Percentiles rank a stretch among this genome's conserved stretches.
Evolutionary conservation across 2,113 vertebrate species (phyloP).

Genomic region (Takifugu flavidus): DNA sequence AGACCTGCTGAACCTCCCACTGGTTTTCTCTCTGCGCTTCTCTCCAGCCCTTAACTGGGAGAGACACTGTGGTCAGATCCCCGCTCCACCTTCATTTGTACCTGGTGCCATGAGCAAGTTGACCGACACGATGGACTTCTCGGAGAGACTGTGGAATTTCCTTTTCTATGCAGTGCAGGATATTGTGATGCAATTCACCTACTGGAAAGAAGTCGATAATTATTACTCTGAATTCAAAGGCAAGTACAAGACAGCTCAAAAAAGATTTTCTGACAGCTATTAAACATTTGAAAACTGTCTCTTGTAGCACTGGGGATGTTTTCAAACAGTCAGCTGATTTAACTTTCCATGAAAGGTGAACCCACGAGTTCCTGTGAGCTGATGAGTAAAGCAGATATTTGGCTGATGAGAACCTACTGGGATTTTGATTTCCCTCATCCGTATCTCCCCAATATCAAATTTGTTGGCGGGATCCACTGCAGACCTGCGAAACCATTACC

Average conservation of each 20-base stretch:
- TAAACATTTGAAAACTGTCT: no score
- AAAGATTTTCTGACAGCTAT: neutral
- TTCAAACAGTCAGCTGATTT: neutral
- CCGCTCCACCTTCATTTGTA: slow-evolving; percentile 71
- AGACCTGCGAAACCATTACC: slow-evolving; percentile 84
- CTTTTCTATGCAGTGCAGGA: slow-evolving; percentile 62
- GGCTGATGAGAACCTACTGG: slow-evolving; percentile 90
- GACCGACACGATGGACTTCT: slow-evolving; percentile 72
- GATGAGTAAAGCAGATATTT: slow-evolving; percentile 86
- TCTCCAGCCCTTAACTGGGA: slow-evolving; percentile 53
- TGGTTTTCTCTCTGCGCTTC: slow-evolving; percentile 67
- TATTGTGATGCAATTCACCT: neutral
- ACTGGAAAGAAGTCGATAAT: slow-evolving; percentile 37
- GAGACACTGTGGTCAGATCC: slow-evolving; percentile 64
- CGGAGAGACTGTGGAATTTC: slow-evolving; percentile 64
- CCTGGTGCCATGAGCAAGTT: slow-evolving; percentile 66
- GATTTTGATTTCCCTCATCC: slow-evolving; percentile 90
- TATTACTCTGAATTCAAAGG: slow-evolving; percentile 73
- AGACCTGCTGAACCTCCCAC: slow-evolving; percentile 61
- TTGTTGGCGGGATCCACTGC: slow-evolving; percentile 89
- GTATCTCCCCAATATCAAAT: slow-evolving; percentile 87
- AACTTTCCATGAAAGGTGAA: slow-evolving; percentile 63
- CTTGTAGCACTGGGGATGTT: neutral
- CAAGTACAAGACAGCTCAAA: slow-evolving; percentile 33
- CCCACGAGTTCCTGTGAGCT: slow-evolving; percentile 82